phyloP scores from a whole-genome alignment of 2,797 vertebrate species.

The Onychomys torridus region DNA sequence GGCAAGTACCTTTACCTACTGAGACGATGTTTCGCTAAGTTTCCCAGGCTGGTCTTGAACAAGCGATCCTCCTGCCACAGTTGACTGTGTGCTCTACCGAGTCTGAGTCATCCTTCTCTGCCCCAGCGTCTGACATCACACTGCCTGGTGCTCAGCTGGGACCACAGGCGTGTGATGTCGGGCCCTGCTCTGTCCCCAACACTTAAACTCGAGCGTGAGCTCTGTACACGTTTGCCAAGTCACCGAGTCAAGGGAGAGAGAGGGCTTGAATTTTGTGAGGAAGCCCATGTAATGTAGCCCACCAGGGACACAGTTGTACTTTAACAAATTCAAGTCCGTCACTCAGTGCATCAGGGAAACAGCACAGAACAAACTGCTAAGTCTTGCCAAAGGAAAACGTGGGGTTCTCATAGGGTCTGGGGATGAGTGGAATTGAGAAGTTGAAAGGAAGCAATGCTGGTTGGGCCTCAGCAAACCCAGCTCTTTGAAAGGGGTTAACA shows the following conservation, averaged over 20 bases:
- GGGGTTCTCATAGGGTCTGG: background rate
- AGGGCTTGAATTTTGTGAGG: background rate
- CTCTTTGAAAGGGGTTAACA: background rate
- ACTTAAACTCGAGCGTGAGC: background rate
- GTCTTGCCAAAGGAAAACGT: background rate
- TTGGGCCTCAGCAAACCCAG: background rate
- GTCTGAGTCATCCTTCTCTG: background rate
- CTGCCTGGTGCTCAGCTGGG: background rate
- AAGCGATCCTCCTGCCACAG: no score
- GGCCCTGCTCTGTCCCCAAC: background rate
- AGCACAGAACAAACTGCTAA: background rate
- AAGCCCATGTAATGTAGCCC: background rate
- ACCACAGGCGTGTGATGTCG: background rate
- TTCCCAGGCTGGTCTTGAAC: background rate
- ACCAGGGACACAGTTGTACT: background rate
- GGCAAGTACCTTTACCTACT: background rate
- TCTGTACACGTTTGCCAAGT: background rate
- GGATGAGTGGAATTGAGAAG: background rate
- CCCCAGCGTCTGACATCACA: background rate
- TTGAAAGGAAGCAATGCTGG: background rate
- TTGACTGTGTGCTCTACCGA: background rate
- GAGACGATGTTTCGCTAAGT: background rate
- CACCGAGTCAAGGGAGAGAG: background rate
- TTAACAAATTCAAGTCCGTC: constrained; percentile 8
- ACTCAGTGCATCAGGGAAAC: background rate